Percentiles rank a stretch among this genome's conserved stretches.
Evolutionary conservation across 2,888 invertebrate genomes (phyloP).

Genomic region (Noctua janthina): DNA sequence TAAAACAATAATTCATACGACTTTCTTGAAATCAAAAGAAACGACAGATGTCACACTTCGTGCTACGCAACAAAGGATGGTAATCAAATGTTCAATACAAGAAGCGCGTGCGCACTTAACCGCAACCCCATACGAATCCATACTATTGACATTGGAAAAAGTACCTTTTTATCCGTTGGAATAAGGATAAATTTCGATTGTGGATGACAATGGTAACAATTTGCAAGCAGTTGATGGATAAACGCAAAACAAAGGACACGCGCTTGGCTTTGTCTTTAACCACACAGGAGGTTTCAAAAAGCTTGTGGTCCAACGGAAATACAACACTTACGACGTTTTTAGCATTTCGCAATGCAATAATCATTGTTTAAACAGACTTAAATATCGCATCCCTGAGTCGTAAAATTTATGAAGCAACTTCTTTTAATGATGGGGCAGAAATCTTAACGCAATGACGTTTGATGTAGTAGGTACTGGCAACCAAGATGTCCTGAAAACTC

Average conservation of each 20-base stretch:
- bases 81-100: conserved; percentile 74
- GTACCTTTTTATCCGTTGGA: neutral
- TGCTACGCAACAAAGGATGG: conserved; percentile 71
- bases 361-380: conserved; percentile 30
- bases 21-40: conserved; percentile 61
- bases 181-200: conserved; percentile 31
- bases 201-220: conserved; percentile 53
- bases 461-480: neutral
- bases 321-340: conserved; percentile 65
- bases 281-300: conserved; percentile 80
- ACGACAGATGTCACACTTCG: conserved; percentile 75
- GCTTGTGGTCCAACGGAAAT: conserved; percentile 79
- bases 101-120: conserved; percentile 81
- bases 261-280: conserved; percentile 75
- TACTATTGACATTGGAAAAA: conserved; percentile 31
- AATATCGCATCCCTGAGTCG: neutral
- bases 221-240: conserved; percentile 73
- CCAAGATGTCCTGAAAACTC: neutral
- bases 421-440: neutral
- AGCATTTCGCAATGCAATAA: conserved; percentile 43
- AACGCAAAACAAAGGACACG: conserved; percentile 77
- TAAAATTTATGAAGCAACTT: neutral
- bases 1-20: conserved; percentile 21
- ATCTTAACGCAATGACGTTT: neutral
- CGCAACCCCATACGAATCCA: conserved; percentile 73